phyloP scores from a whole-genome alignment of 2,113 vertebrate species.

The Atrichornis clamosus region DNA sequence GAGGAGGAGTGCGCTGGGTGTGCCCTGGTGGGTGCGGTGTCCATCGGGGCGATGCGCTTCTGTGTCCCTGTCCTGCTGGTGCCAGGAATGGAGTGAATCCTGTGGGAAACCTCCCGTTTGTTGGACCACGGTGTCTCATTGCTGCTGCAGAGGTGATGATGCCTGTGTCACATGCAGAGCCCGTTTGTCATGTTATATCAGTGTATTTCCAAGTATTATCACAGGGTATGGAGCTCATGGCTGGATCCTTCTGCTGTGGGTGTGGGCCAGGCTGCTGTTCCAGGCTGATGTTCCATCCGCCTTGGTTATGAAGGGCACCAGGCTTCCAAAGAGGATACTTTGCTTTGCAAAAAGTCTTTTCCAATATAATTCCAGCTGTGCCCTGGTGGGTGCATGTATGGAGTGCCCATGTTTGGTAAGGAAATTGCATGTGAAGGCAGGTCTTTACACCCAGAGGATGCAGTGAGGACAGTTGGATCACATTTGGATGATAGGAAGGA shows the following conservation, averaged over 20 bases:
- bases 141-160: background rate
- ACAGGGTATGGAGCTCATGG: background rate
- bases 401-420: background rate
- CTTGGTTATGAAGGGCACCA: background rate
- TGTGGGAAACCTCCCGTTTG: fast-evolving
- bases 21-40: fast-evolving
- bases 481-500: background rate
- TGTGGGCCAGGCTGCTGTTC: background rate
- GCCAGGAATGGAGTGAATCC: background rate
- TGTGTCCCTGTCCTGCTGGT: fast-evolving
- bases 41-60: fast-evolving
- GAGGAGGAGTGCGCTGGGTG: background rate
- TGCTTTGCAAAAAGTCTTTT: background rate
- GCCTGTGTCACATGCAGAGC: background rate
- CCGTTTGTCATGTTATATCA: fast-evolving
- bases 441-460: background rate
- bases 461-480: background rate
- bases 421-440: background rate
- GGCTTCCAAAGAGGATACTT: background rate
- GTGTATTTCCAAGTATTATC: fast-evolving
- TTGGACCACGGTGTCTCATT: fast-evolving
- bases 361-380: background rate
- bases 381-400: background rate
- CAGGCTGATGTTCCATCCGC: background rate
- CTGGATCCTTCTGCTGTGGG: background rate